These are phyloP conservation scores for Frankliniella intonsa DNA, from an alignment of 2,888 invertebrate genomes.

Conservation along the genomic window DNA sequence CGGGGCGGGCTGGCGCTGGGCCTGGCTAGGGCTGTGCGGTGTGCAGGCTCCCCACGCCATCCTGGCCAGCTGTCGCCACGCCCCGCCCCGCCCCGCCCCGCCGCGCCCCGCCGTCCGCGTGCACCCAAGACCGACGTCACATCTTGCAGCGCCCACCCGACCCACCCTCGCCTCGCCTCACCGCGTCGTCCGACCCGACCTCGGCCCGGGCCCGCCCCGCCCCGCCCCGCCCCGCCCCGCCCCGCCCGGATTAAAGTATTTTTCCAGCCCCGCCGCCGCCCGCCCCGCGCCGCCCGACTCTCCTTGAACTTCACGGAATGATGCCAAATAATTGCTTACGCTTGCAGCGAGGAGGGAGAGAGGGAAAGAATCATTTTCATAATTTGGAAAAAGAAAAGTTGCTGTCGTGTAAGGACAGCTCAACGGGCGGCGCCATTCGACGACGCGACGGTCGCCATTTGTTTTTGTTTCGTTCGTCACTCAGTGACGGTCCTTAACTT, in stretches of 20 bases:
- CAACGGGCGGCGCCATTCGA: too few relatives aligned
- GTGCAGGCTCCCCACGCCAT: neutral
- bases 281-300: too few relatives aligned
- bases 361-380: too few relatives aligned
- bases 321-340: too few relatives aligned
- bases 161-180: neutral
- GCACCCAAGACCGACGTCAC: neutral
- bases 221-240: neutral
- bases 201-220: neutral
- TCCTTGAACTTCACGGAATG: too few relatives aligned
- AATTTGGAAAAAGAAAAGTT: too few relatives aligned
- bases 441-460: too few relatives aligned
- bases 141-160: neutral
- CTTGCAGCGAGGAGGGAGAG: too few relatives aligned
- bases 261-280: neutral
- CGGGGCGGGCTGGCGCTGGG: neutral
- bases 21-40: neutral
- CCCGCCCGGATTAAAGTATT: too few relatives aligned
- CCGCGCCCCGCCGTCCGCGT: neutral
- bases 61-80: neutral
- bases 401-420: too few relatives aligned
- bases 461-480: too few relatives aligned
- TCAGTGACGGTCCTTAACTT: too few relatives aligned
- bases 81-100: neutral
- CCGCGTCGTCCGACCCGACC: neutral